Evolutionary conservation across 2,888 invertebrate species (phyloP).

Genomic region (Rutpela maculata): DNA sequence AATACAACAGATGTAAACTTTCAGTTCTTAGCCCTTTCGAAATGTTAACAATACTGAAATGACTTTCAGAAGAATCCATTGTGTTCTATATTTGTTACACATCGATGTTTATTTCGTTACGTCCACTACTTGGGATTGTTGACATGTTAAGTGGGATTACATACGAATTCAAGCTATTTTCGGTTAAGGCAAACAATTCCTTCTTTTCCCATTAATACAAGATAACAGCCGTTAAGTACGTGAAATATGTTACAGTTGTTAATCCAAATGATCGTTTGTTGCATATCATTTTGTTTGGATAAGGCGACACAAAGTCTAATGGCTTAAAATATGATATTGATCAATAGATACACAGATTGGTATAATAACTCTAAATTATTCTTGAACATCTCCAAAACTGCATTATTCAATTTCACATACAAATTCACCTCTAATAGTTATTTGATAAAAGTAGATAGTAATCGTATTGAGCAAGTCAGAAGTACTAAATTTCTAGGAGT

Average conservation of each 20-base stretch:
- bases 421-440: too few species aligned
- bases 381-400: too few species aligned
- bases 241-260: not conserved
- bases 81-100: slow-evolving; percentile 27
- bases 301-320: too few species aligned
- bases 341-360: too few species aligned
- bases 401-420: too few species aligned
- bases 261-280: not conserved
- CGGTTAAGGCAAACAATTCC: not conserved
- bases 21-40: slow-evolving; percentile 35
- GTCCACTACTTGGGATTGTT: slow-evolving; percentile 43
- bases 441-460: too few species aligned
- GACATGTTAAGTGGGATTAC: slow-evolving; percentile 43
- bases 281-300: not conserved
- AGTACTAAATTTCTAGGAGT: too few species aligned
- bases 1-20: slow-evolving; percentile 15
- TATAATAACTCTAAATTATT: too few species aligned
- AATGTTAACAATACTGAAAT: slow-evolving; percentile 22
- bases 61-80: slow-evolving; percentile 26
- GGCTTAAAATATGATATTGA: too few species aligned
- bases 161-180: slow-evolving; percentile 43
- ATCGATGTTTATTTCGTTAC: slow-evolving; percentile 40
- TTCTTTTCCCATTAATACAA: slow-evolving; percentile 11
- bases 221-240: not conserved
- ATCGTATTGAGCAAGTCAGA: too few species aligned